Evolutionary conservation across 2,113 vertebrate species (phyloP), one percentile per base, ranked within the genome.

Genomic region (Sisor rabdophorus): DNA sequence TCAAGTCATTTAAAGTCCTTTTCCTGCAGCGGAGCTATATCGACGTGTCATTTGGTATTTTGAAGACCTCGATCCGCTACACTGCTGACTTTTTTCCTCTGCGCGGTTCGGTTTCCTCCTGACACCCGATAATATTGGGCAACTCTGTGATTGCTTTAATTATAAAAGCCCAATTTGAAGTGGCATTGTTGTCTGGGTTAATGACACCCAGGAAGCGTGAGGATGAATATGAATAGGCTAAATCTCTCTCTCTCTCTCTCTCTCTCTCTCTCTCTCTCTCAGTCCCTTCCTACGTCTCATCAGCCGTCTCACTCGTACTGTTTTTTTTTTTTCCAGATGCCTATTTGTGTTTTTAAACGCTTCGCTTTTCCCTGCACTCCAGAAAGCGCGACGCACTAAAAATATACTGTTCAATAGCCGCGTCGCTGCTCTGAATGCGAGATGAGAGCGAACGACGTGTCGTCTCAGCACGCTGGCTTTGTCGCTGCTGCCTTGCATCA

Each of bases 131-230:
- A 74, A 76, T 80, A 80, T 86, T 82, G 48, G 69, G 79, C 80
- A 85, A 85, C 87, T 85, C 87, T 85, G 79, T 85, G 81, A 81
- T 87, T 87, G 87, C 85, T 86, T 85, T 81, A 87, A 88, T 87
- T 85, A 85, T 65, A 81, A 77, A 75, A 82, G 76, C 80, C 83
- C 84, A 70, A 82, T 81, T 83, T 87, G 82, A 88, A 84, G 79
- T 69, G 79, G 79, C 73, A 80, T 87, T 77, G 81, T 82, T 80
- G 74, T 80, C 73, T 59, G 54, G 67, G 76, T 71, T 81, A 83
- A 83, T 81, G 75, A 80, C 71, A 76, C 64, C 69, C 70, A 56
- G 74, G 61, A 54, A 53, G 65, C 63, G 71, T 58, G 53, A 53
- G 64, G 61, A 81, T 81, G 79, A 83, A 85, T 85, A 83, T 79